Conservation (phyloP, 2,113 vertebrate species). For the Aepyceros melampus region DNA sequence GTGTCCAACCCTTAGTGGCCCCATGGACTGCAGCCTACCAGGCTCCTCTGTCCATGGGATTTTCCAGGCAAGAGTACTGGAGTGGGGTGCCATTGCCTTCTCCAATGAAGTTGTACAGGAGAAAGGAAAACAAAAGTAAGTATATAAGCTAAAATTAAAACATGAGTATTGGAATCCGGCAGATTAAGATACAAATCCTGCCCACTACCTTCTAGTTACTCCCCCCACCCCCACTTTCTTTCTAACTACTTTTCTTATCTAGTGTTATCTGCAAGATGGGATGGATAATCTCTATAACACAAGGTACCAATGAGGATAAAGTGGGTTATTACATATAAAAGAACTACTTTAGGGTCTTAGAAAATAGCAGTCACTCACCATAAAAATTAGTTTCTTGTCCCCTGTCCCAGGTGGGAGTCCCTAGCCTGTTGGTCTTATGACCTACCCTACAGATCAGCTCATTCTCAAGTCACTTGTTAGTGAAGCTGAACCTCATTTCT, state of each 20-base stretch:
- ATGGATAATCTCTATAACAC: not conserved
- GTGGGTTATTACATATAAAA: not conserved
- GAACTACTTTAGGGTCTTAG: not conserved
- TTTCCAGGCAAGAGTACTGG: too few species aligned
- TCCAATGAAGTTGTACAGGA: not conserved
- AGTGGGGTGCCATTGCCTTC: too few species aligned
- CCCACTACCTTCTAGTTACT: not conserved
- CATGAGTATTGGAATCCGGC: not conserved
- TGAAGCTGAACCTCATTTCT: not conserved
- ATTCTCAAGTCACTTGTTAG: not conserved
- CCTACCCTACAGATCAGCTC: not conserved
- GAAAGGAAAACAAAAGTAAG: not conserved
- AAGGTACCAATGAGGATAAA: not conserved
- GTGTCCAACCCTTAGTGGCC: accelerated
- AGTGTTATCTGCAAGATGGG: not conserved
- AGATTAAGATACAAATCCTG: not conserved
- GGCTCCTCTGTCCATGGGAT: too few species aligned
- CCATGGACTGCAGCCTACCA: too few species aligned
- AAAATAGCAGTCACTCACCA: not conserved
- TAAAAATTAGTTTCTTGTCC: not conserved
- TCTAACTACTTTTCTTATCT: not conserved
- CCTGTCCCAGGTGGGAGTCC: accelerated
- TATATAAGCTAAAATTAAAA: not conserved
- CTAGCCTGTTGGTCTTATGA: not conserved
- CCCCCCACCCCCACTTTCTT: not conserved